Percentiles rank a stretch among this genome's conserved stretches.
Conservation (phyloP, 2,797 vertebrate species). For the Xiphorhynchus erythropygius region DNA sequence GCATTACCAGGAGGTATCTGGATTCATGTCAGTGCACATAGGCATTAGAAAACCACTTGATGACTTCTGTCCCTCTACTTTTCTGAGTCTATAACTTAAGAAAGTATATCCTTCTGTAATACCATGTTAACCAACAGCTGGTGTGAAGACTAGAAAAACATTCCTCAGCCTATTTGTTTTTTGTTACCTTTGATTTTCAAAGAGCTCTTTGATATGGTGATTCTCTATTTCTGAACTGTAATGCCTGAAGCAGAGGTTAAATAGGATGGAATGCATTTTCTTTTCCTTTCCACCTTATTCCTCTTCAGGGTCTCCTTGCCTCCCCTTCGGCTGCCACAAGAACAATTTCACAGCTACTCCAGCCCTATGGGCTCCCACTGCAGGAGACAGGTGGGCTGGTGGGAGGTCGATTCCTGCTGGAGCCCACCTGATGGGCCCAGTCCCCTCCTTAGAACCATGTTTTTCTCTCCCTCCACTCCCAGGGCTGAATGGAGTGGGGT, state of each 20-base stretch:
- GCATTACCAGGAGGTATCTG: not conserved
- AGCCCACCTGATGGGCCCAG: not conserved
- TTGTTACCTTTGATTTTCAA: slow-evolving; percentile 48
- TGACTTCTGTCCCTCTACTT: not conserved
- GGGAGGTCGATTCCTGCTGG: not conserved
- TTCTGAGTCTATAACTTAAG: not conserved
- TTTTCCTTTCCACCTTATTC: not conserved
- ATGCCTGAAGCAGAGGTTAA: slow-evolving; percentile 42
- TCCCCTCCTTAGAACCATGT: not conserved
- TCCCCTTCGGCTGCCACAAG: not conserved
- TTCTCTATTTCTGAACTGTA: not conserved
- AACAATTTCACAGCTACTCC: not conserved
- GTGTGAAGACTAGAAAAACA: not conserved
- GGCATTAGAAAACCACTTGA: not conserved
- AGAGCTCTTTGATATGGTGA: slow-evolving; percentile 51
- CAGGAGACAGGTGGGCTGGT: not conserved
- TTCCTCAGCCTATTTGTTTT: not conserved
- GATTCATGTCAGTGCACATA: not conserved
- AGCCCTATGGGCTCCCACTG: not conserved
- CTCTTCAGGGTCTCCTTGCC: not conserved
- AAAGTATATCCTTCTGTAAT: not conserved
- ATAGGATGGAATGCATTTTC: not conserved
- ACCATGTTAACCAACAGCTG: rapidly evolving
- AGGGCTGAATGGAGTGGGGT: rapidly evolving
- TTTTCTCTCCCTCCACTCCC: not conserved